phyloP scores from a whole-genome alignment of 2,888 invertebrate species.

The Troglohyphantes excavatus region DNA sequence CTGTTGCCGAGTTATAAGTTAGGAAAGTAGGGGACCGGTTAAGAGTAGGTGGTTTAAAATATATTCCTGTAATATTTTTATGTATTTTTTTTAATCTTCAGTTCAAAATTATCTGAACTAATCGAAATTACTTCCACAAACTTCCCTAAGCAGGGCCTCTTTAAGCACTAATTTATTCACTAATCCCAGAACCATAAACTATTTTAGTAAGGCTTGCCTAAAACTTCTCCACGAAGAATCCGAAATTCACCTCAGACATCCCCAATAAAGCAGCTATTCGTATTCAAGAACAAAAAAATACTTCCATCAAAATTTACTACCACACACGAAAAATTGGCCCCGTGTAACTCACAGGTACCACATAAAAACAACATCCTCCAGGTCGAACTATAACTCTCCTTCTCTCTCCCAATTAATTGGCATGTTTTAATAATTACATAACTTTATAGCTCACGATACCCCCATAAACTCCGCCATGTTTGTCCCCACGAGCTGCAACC shows the following conservation, averaged over 20 bases:
- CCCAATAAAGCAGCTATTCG: too few species aligned
- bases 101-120: too few species aligned
- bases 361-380: slow-evolving; percentile 1
- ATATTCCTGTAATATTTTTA: not conserved
- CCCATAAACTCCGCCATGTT: not conserved
- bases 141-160: too few species aligned
- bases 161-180: not conserved
- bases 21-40: too few species aligned
- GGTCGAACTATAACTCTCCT: not conserved
- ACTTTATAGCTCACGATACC: slow-evolving; percentile 43
- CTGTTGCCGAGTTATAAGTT: too few species aligned
- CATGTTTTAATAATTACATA: slow-evolving; percentile 57
- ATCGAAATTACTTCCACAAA: not conserved
- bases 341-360: not conserved
- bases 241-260: too few species aligned
- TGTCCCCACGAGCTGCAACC: not conserved
- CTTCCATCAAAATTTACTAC: not conserved
- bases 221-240: not conserved
- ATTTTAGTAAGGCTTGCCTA: not conserved
- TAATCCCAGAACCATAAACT: not conserved
- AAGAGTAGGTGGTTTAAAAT: not conserved
- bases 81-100: not conserved
- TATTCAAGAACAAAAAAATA: not conserved
- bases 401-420: slow-evolving; percentile 13
- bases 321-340: slow-evolving; percentile 14